Evolutionary conservation across 2,113 vertebrate species (phyloP).

Genomic region (Xenopus laevis): DNA sequence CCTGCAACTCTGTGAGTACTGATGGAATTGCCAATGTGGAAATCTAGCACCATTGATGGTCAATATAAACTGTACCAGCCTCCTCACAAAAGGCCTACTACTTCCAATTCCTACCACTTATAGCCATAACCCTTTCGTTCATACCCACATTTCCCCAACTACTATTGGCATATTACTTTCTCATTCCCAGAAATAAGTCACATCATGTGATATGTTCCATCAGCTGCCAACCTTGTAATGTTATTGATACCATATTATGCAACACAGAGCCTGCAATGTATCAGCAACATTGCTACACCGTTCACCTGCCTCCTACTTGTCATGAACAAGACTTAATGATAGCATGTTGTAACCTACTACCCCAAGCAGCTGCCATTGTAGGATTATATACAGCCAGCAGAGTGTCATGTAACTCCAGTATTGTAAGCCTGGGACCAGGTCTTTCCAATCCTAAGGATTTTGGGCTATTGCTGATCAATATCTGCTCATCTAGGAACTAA

Average conservation of each 20-base stretch:
- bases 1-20: constrained; percentile 79
- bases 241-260: constrained; percentile 34
- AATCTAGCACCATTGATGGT: background rate
- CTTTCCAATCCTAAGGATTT: background rate
- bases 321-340: constrained; percentile 33
- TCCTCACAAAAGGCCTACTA: background rate
- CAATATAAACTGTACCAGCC: background rate
- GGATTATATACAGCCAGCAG: background rate
- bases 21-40: too few relatives aligned
- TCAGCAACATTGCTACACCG: constrained; percentile 1
- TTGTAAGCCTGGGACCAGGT: background rate
- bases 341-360: constrained; percentile 16
- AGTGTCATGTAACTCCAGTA: background rate
- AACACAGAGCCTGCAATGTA: constrained; percentile 7
- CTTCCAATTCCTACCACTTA: background rate
- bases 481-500: too few relatives aligned
- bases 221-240: constrained; percentile 19
- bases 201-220: constrained; percentile 10
- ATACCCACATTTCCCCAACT: background rate
- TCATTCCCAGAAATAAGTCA: constrained; percentile 3
- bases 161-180: constrained; percentile 10
- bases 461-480: background rate
- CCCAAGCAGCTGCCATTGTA: constrained; percentile 10
- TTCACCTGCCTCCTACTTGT: constrained; percentile 34
- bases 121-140: background rate